Evolutionary conservation across 92 coral and sea anemone genomes (phyloP), one percentile per base, ranked within the genome.

Genomic region (Scolanthus callimorphus): DNA sequence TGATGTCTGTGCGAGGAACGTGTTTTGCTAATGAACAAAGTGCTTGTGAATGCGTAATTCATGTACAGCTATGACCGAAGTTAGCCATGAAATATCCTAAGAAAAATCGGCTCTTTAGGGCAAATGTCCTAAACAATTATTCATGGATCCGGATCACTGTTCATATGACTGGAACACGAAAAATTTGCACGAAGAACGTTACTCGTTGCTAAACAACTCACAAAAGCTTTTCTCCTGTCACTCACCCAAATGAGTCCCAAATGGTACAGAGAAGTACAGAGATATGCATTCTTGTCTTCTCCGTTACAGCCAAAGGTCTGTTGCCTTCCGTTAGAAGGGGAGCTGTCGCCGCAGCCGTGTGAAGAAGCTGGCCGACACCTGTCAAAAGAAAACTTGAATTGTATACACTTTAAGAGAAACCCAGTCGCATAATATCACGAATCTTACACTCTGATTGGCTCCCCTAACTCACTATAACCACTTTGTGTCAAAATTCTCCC

Each of bases 211-310:
- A n/a, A n/a, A n/a, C n/a, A n/a, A n/a, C n/a, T n/a, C n/a, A n/a
- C n/a, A n/a, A n/a, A n/a, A n/a, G n/a, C n/a, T n/a, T n/a, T 34
- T 34, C 41, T 34, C 17, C 22, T 4, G 22, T 46, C 4, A 46
- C 52, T 9, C 22, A 46, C 98, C 98, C 91, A 46, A 73, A 69
- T 0, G 90, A 67, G 59, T 92, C 98, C 58, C 71, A 86, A 30
- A 88, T 69, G 38, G 87, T 78, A 9, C 96, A 83, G 27, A 92
- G 60, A 19, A 95, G 68, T 1, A 92, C 96, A 26, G 98, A 89
- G n/a, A 92, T 80, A 49, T 92, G 90, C 98, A 92, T 92, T 38
- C 98, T 78, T 0, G 98, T 88, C 41, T 67, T 75, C 29, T 88
- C 85, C 15, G 85, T 74, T 29, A 88, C 85, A 2, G 61, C 52